Conservation (phyloP, 2,888 invertebrate species). For the Bombylius major region DNA sequence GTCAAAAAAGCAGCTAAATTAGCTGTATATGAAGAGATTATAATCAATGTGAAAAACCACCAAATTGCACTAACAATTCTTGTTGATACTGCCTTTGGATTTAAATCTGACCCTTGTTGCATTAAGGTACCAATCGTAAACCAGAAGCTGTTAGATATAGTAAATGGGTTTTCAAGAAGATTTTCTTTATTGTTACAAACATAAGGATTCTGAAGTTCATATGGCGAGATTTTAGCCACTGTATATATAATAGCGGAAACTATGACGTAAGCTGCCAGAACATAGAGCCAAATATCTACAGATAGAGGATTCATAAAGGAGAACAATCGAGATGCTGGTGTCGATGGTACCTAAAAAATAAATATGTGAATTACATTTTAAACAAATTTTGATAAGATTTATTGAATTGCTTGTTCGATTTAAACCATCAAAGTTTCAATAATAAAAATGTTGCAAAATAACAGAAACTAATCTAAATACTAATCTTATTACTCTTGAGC, state of each 20-base stretch:
- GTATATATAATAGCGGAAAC: slow-evolving; percentile 91
- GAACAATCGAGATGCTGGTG: slow-evolving; percentile 76
- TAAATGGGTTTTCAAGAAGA: slow-evolving; percentile 87
- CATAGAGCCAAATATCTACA: slow-evolving; percentile 93
- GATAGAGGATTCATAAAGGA: slow-evolving; percentile 95
- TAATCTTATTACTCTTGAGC: no score
- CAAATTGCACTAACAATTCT: slow-evolving; percentile 93
- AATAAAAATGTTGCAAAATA: no score
- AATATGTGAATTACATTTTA: background rate
- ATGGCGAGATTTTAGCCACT: slow-evolving; percentile 92
- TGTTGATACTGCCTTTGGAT: slow-evolving; percentile 90
- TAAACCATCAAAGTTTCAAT: no score
- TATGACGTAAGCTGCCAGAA: slow-evolving; percentile 83
- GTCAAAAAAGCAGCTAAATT: slow-evolving; percentile 91
- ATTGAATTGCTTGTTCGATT: no score
- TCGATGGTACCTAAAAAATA: slow-evolving; percentile 64
- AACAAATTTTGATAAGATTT: no score
- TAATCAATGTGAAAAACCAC: slow-evolving; percentile 99
- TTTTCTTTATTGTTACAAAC: slow-evolving; percentile 72
- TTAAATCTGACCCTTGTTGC: slow-evolving; percentile 83
- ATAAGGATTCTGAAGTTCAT: slow-evolving; percentile 82
- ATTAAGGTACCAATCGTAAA: slow-evolving; percentile 91
- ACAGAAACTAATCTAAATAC: no score
- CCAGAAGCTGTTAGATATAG: slow-evolving; percentile 84
- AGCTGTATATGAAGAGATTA: slow-evolving; percentile 96